phyloP scores from a whole-genome alignment of 2,888 invertebrate genomes.

The Trachelus tabidus region DNA sequence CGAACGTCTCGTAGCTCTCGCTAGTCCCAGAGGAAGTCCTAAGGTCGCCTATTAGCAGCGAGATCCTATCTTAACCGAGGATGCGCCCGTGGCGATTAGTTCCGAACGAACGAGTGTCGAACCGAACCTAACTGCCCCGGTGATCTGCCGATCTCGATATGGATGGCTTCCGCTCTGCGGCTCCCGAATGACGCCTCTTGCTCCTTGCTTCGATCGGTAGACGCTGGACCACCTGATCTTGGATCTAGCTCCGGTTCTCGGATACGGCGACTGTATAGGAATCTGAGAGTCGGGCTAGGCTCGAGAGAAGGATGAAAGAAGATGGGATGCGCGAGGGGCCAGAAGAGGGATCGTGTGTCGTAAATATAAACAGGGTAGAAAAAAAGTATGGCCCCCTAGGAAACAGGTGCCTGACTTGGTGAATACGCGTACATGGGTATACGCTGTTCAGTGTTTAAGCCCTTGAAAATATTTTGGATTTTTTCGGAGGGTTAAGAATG shows the following conservation, averaged over 20 bases:
- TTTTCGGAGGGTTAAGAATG: neutral
- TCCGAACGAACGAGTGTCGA: slow-evolving; percentile 32
- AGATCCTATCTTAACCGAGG: slow-evolving; percentile 29
- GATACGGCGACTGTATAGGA: slow-evolving; percentile 14
- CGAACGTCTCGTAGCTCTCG: neutral
- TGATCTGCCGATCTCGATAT: slow-evolving; percentile 32
- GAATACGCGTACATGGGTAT: neutral
- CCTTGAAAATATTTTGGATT: neutral
- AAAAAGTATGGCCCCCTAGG: slow-evolving; percentile 10
- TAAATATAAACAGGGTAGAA: slow-evolving; percentile 3
- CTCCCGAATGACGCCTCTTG: slow-evolving; percentile 14
- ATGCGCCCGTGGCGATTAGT: slow-evolving; percentile 35
- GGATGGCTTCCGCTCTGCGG: slow-evolving; percentile 31
- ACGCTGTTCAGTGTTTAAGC: neutral
- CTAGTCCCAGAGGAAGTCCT: slow-evolving; percentile 23
- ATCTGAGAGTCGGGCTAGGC: slow-evolving; percentile 1
- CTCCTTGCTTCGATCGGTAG: slow-evolving; percentile 7
- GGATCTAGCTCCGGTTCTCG: slow-evolving; percentile 11
- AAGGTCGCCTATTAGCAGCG: slow-evolving; percentile 30
- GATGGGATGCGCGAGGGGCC: neutral
- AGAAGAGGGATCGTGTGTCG: neutral
- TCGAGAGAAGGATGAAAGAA: slow-evolving; percentile 3
- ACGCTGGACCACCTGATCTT: slow-evolving; percentile 20
- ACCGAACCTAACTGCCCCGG: slow-evolving; percentile 29
- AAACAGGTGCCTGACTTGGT: slow-evolving; percentile 6